Evolutionary conservation across 2,113 vertebrate species (phyloP).

Genomic region (Psittacara wagleri): DNA sequence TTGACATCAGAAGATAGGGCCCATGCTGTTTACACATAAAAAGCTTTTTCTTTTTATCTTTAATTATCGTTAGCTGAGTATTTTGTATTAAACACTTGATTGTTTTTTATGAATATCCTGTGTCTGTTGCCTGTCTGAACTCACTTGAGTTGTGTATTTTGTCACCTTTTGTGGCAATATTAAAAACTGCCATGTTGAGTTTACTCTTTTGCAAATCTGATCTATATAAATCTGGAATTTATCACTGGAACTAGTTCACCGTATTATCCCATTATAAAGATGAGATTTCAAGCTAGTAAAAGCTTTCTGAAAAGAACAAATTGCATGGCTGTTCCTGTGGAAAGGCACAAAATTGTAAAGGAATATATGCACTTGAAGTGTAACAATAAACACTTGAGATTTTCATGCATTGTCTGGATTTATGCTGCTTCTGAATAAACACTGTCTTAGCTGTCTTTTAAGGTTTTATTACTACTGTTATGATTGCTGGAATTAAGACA

Average conservation of each 20-base stretch:
- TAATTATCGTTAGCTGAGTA: background rate
- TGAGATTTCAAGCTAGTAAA: background rate
- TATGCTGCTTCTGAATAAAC: background rate
- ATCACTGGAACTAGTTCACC: background rate
- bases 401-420: background rate
- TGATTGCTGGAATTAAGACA: background rate
- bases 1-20: background rate
- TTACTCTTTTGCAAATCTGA: background rate
- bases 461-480: background rate
- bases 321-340: background rate
- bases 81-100: background rate
- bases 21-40: background rate
- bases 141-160: background rate
- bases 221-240: background rate
- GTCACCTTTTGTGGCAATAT: background rate
- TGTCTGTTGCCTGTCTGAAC: background rate
- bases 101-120: background rate
- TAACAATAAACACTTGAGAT: background rate
- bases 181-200: background rate
- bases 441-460: background rate
- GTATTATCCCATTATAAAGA: background rate
- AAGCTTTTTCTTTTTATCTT: background rate
- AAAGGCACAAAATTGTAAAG: background rate
- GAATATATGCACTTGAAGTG: background rate
- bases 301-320: background rate